Evolutionary conservation across 2,888 invertebrate species (phyloP).

Genomic region (Thalpophila matura): DNA sequence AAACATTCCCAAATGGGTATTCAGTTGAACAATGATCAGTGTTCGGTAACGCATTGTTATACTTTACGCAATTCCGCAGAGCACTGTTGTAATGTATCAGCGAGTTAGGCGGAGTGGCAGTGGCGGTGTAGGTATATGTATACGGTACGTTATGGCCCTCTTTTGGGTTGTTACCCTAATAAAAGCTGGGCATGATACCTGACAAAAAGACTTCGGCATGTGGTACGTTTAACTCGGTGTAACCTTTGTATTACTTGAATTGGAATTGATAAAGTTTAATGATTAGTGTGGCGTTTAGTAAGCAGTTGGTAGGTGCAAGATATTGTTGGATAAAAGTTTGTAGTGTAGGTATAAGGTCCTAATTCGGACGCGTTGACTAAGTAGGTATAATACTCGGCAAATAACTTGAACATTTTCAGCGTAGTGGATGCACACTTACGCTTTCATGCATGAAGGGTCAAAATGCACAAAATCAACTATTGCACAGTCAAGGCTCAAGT

Average conservation of each 20-base stretch:
- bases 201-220: constrained; percentile 63
- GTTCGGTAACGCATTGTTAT: constrained; percentile 48
- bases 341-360: no score
- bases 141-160: constrained; percentile 37
- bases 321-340: background rate
- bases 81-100: constrained; percentile 44
- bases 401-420: no score
- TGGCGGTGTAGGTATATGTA: constrained; percentile 20
- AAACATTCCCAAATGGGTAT: constrained; percentile 42
- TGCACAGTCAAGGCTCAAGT: no score
- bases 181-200: constrained; percentile 65
- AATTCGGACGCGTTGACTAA: no score
- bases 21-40: constrained; percentile 44
- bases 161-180: constrained; percentile 64
- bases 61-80: constrained; percentile 41
- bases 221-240: constrained; percentile 38
- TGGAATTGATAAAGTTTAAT: constrained; percentile 20
- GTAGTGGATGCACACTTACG: no score
- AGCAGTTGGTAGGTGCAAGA: no score
- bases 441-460: no score
- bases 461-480: no score
- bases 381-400: no score
- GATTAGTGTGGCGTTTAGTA: background rate
- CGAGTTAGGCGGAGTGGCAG: constrained; percentile 11
- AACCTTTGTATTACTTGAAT: constrained; percentile 24